Evolutionary conservation across 1,140 invertebrate species (phyloP).

Genomic region (Camponotus floridanus): DNA sequence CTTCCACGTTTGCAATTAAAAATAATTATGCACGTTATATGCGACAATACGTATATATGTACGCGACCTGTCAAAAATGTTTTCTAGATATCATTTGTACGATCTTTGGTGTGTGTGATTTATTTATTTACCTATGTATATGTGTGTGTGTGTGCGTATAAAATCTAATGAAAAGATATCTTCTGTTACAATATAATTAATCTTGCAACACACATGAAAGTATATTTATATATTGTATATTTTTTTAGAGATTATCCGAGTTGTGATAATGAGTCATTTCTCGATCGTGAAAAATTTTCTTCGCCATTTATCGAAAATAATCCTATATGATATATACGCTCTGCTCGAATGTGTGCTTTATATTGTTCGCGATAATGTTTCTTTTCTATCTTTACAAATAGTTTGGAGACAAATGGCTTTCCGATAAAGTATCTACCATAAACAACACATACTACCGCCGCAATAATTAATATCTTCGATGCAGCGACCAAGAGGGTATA

Average conservation of each 20-base stretch:
- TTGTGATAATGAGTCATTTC: conserved; percentile 29
- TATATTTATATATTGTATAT: neutral
- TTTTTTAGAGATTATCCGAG: neutral
- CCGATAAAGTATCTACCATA: conserved; percentile 26
- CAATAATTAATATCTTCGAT: conserved; percentile 23
- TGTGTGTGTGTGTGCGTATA: too few relatives aligned
- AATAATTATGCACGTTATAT: neutral
- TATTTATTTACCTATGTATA: too few relatives aligned
- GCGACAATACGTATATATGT: neutral
- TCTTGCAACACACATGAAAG: neutral
- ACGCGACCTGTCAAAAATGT: too few relatives aligned
- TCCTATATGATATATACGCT: conserved; percentile 41
- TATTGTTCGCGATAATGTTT: conserved; percentile 21
- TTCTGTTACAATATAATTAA: too few relatives aligned
- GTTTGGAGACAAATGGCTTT: conserved; percentile 48
- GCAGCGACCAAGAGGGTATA: neutral
- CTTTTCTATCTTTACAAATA: conserved; percentile 56
- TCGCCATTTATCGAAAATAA: conserved; percentile 40
- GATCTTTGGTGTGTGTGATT: too few relatives aligned
- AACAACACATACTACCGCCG: neutral
- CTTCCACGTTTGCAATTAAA: conserved; percentile 11
- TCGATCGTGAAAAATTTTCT: conserved; percentile 41
- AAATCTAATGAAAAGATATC: too few relatives aligned
- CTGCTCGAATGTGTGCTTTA: conserved; percentile 14
- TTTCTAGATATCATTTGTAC: too few relatives aligned